Conservation (phyloP, 1,140 invertebrate species). For the Scaptomyza pallida region DNA sequence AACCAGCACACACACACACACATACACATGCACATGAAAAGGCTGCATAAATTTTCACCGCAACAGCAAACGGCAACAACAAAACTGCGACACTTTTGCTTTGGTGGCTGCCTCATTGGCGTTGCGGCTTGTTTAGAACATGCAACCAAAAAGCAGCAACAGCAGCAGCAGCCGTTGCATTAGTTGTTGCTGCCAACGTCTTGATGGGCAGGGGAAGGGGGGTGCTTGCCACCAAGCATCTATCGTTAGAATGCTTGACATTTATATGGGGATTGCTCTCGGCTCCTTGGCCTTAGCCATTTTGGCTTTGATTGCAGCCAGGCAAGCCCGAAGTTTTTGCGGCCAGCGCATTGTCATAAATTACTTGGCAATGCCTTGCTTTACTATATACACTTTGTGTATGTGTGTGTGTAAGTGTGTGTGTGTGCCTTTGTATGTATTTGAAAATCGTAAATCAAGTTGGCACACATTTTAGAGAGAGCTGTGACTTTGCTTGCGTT, state of each 20-base stretch:
- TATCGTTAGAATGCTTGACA: constrained; percentile 73
- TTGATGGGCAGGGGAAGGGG: constrained; percentile 25
- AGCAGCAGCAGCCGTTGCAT: constrained; percentile 2
- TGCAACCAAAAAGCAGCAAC: constrained; percentile 1
- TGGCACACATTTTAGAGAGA: constrained; percentile 43
- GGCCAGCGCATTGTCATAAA: constrained; percentile 76
- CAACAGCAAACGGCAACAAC: constrained; percentile 30
- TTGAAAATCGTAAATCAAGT: constrained; percentile 79
- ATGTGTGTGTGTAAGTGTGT: constrained; percentile 1
- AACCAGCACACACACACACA: constrained; percentile 53
- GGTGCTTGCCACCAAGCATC: constrained; percentile 43
- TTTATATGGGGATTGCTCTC: constrained; percentile 74
- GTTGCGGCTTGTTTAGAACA: constrained; percentile 40
- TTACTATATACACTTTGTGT: background rate
- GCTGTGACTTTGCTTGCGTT: constrained; percentile 28
- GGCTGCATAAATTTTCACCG: constrained; percentile 50
- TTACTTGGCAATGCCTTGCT: constrained; percentile 57
- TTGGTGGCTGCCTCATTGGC: constrained; percentile 57
- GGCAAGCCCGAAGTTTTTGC: constrained; percentile 64
- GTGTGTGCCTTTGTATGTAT: constrained; percentile 47
- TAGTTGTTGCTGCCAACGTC: constrained; percentile 28
- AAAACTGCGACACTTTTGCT: constrained; percentile 34
- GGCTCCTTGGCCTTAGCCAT: constrained; percentile 66
- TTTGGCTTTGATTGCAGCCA: constrained; percentile 74
- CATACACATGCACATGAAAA: constrained; percentile 39